Conservation (phyloP, 2,113 vertebrate species). For the Ctenomys sociabilis region DNA sequence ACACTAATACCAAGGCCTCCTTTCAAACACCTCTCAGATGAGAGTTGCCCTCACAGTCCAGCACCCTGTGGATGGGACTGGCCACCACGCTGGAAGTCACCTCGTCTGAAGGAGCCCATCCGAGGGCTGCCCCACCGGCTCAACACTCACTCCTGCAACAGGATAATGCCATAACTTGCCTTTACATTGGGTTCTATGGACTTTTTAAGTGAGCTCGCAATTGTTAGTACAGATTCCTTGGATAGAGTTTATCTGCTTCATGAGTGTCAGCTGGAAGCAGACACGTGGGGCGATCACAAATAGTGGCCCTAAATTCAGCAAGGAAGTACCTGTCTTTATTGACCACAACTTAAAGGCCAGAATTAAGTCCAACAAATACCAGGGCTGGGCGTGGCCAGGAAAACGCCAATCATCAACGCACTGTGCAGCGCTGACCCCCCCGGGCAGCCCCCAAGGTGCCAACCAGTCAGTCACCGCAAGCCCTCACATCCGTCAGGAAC, state of each 20-base stretch:
- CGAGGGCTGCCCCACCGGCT: not conserved
- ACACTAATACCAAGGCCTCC: not conserved
- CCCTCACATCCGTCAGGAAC: not conserved
- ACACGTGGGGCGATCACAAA: not conserved
- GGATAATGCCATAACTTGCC: not conserved
- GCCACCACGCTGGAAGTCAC: not conserved
- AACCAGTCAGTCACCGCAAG: not conserved
- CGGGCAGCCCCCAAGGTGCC: not conserved
- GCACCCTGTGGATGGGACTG: no score
- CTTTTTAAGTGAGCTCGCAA: not conserved
- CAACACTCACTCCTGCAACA: not conserved
- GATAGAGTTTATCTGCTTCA: not conserved
- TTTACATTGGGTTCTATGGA: not conserved
- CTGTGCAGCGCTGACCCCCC: fast-evolving
- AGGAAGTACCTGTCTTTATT: not conserved
- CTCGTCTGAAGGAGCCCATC: not conserved
- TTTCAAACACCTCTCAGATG: not conserved
- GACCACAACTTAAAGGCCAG: not conserved
- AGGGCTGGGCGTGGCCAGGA: not conserved
- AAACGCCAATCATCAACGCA: no score
- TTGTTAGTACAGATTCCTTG: not conserved
- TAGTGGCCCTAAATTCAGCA: not conserved
- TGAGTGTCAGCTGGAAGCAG: not conserved
- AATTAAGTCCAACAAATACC: not conserved
- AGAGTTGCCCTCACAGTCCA: not conserved